phyloP scores from a whole-genome alignment of 2,113 vertebrate genomes.

The Fukomys damarensis region DNA sequence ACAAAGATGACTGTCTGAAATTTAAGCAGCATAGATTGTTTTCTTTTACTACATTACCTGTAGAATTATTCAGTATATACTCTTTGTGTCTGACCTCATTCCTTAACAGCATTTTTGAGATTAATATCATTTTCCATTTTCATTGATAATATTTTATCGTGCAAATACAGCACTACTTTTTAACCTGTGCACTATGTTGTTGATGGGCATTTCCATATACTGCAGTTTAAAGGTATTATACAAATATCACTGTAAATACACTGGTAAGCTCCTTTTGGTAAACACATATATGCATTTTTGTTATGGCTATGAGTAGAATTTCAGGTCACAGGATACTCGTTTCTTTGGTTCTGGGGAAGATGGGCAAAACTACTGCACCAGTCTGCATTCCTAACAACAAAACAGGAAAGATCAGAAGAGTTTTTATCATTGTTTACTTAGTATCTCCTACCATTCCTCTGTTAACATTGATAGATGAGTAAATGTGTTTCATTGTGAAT shows the following conservation, averaged over 20 bases:
- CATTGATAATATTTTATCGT: not conserved
- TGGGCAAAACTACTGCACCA: not conserved
- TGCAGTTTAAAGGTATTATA: not conserved
- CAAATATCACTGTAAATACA: not conserved
- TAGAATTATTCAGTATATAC: not conserved
- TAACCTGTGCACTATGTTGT: not conserved
- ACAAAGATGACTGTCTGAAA: not conserved
- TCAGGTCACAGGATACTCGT: not conserved
- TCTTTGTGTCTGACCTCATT: not conserved
- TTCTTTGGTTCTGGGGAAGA: not conserved
- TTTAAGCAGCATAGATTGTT: not conserved
- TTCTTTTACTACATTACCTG: not conserved
- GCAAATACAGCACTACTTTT: not conserved
- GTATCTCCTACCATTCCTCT: not conserved
- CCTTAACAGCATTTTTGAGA: not conserved
- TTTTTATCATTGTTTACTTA: not conserved
- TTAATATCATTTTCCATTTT: not conserved
- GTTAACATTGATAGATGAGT: too few relatives aligned
- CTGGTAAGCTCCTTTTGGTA: not conserved
- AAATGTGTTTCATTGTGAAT: not conserved
- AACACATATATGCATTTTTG: not conserved
- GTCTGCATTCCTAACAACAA: not conserved
- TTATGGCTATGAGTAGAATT: not conserved
- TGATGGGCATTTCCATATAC: not conserved
- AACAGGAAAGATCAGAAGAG: not conserved